These are phyloP conservation scores for Idaea biselata DNA, from an alignment of 2,888 invertebrate species.

Conservation along the genomic window DNA sequence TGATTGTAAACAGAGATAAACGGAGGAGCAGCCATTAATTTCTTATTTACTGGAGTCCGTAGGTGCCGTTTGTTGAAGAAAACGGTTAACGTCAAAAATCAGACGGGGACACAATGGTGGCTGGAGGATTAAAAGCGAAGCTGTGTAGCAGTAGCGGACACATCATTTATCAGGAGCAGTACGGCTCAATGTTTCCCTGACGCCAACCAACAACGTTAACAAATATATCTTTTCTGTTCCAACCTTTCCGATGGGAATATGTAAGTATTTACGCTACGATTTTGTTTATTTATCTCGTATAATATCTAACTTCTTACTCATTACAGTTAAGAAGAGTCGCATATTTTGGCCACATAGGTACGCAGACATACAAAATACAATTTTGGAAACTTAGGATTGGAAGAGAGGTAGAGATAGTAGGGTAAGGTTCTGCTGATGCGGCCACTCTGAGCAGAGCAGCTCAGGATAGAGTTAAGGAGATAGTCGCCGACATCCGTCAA, in stretches of 20 bases:
- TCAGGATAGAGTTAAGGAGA: too few species aligned
- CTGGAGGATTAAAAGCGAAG: slow-evolving; percentile 76
- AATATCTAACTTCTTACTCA: too few species aligned
- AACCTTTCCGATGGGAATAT: background rate
- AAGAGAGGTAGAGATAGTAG: too few species aligned
- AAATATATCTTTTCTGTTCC: background rate
- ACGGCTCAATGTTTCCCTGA: slow-evolving; percentile 47
- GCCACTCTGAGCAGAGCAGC: too few species aligned
- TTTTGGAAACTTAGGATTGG: too few species aligned
- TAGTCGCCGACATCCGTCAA: too few species aligned
- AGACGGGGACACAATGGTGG: slow-evolving; percentile 71
- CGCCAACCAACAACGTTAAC: slow-evolving; percentile 32
- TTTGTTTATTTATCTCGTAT: too few species aligned
- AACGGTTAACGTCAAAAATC: slow-evolving; percentile 70
- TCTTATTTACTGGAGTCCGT: slow-evolving; percentile 63
- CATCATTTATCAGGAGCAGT: slow-evolving; percentile 75
- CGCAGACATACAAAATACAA: too few species aligned
- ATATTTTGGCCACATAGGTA: too few species aligned
- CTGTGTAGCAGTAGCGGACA: slow-evolving; percentile 70
- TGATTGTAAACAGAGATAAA: slow-evolving; percentile 64
- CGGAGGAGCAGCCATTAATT: slow-evolving; percentile 61
- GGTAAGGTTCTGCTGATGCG: too few species aligned
- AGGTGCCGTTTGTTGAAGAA: slow-evolving; percentile 60
- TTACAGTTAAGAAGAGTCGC: too few species aligned
- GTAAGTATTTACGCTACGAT: too few species aligned